Percentiles rank a stretch among this genome's conserved stretches.
Evolutionary conservation across 1,140 invertebrate species (phyloP).

Genomic region (Aphelinus atriplicis): DNA sequence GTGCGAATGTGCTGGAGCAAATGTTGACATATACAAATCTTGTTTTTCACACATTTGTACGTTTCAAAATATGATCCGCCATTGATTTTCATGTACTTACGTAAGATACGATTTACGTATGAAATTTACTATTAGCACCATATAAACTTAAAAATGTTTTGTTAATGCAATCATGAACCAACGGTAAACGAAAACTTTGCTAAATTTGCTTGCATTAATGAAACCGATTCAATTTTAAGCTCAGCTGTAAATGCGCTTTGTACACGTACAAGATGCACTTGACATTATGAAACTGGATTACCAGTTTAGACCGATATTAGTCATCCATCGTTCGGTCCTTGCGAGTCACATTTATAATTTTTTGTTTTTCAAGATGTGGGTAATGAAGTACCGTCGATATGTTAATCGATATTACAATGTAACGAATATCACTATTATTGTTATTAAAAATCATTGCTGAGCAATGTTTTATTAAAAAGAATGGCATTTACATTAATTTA

Average conservation of each 20-base stretch:
- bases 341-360: conserved; percentile 38
- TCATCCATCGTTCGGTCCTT: conserved; percentile 26
- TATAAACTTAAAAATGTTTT: no score
- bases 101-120: neutral
- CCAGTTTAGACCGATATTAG: conserved; percentile 10
- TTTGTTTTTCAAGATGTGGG: conserved; percentile 43
- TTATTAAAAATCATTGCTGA: conserved; percentile 56
- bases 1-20: conserved; percentile 15
- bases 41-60: neutral
- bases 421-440: conserved; percentile 49
- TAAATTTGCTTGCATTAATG: neutral
- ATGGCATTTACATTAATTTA: conserved; percentile 43
- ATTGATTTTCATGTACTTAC: neutral
- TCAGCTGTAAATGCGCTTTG: conserved; percentile 8
- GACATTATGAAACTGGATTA: neutral
- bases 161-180: neutral
- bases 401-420: conserved; percentile 50
- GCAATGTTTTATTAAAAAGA: conserved; percentile 48
- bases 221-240: neutral
- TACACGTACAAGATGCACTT: conserved; percentile 6
- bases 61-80: neutral
- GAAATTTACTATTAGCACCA: neutral
- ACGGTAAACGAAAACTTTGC: neutral
- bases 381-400: conserved; percentile 51
- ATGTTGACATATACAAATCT: conserved; percentile 10